phyloP scores from a whole-genome alignment of 2,888 invertebrate species.

The Leptarthrus brevirostris region DNA sequence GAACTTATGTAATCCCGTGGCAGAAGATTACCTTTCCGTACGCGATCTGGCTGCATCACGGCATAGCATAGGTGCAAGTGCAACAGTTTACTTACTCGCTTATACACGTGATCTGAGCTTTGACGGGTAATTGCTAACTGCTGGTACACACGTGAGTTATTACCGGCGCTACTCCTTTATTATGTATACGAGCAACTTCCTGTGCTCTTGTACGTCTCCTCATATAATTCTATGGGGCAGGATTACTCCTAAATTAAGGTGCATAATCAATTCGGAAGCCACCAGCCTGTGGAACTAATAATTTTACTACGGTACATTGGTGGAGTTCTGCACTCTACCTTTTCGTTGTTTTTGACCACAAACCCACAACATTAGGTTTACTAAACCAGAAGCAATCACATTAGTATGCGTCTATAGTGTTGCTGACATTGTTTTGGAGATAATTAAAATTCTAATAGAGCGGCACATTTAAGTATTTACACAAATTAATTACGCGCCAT shows the following conservation, averaged over 20 bases:
- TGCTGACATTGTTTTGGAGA: slow-evolving; percentile 32
- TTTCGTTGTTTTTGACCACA: too few species aligned
- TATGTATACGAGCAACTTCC: too few species aligned
- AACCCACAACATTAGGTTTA: background rate
- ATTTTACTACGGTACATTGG: background rate
- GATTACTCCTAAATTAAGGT: slow-evolving; percentile 5
- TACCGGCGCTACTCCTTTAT: background rate
- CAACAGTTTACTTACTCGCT: slow-evolving; percentile 16
- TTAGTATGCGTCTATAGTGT: background rate
- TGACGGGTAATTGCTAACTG: background rate
- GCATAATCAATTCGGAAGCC: slow-evolving; percentile 7
- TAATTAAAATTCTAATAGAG: slow-evolving; percentile 45
- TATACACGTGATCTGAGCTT: slow-evolving; percentile 9
- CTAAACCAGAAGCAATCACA: background rate
- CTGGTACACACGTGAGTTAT: slow-evolving; percentile 9
- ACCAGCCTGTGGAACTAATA: background rate
- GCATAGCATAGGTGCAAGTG: slow-evolving; percentile 10
- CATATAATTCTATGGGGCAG: background rate
- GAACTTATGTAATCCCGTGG: background rate
- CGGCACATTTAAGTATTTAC: slow-evolving; percentile 46
- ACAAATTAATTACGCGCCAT: slow-evolving; percentile 32
- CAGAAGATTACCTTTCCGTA: background rate
- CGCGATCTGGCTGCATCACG: background rate
- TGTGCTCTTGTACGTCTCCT: too few species aligned
- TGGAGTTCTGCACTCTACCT: background rate